A percentile compares a stretch with the other conserved stretches of the same genome.
Conservation (phyloP, 2,113 vertebrate species). For the Forbesichthys papilliferus region DNA sequence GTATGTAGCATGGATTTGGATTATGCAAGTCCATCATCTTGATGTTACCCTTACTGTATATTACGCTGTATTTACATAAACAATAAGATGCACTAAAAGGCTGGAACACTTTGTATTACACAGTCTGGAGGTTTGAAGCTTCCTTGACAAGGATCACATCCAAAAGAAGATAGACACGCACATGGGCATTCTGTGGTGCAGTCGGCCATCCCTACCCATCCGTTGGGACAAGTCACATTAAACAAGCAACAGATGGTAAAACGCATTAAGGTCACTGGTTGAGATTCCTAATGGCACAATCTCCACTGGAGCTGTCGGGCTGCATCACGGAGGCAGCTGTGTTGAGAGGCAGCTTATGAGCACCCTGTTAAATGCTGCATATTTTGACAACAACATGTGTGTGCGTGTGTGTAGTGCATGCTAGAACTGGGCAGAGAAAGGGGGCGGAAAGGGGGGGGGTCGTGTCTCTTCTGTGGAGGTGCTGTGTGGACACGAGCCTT, state of each 20-base stretch:
- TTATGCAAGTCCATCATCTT: too few relatives aligned
- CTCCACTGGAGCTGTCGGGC: slow-evolving; percentile 37
- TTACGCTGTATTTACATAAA: too few relatives aligned
- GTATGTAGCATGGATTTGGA: too few relatives aligned
- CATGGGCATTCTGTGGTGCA: too few relatives aligned
- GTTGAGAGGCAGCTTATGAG: slow-evolving; percentile 4
- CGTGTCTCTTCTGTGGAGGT: neutral
- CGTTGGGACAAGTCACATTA: slow-evolving; percentile 49
- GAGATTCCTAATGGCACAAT: slow-evolving; percentile 41
- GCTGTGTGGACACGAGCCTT: slow-evolving; percentile 16
- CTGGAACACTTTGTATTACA: too few relatives aligned
- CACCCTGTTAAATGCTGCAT: neutral
- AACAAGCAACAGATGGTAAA: slow-evolving; percentile 54
- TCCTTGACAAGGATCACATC: too few relatives aligned
- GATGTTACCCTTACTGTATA: too few relatives aligned
- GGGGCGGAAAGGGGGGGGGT: too few relatives aligned
- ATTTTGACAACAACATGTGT: neutral
- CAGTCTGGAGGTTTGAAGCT: too few relatives aligned
- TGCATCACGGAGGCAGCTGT: slow-evolving; percentile 26
- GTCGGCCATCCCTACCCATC: slow-evolving; percentile 4
- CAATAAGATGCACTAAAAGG: too few relatives aligned
- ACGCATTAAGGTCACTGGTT: slow-evolving; percentile 48
- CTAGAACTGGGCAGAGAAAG: too few relatives aligned
- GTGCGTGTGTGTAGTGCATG: neutral
- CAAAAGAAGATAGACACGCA: too few relatives aligned